These are phyloP conservation scores for Gnathochromis pfefferi DNA, from an alignment of 2,113 vertebrate species.

Conservation along the genomic window DNA sequence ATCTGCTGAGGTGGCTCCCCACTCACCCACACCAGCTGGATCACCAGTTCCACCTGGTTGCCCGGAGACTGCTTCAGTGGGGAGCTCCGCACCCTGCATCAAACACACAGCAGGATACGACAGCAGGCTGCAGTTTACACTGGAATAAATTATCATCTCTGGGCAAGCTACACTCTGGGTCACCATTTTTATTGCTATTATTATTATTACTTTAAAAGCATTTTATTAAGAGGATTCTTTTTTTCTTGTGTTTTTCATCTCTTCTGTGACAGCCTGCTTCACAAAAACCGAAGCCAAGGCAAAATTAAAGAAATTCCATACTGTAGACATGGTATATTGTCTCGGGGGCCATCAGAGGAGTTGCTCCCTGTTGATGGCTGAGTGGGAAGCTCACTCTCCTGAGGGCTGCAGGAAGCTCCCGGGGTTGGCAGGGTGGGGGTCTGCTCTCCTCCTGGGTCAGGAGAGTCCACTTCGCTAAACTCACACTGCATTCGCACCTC, in stretches of 20 bases:
- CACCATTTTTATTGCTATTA: not conserved
- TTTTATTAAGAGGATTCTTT: not conserved
- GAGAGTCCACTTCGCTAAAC: conserved; percentile 82
- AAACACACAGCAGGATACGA: conserved; percentile 25
- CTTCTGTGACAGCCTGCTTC: not conserved
- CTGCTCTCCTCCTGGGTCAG: conserved; percentile 79
- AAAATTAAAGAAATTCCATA: conserved; percentile 48
- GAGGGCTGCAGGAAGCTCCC: conserved; percentile 79
- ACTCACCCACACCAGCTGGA: conserved; percentile 95
- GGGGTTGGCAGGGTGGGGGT: conserved; percentile 78
- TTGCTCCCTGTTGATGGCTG: conserved; percentile 84
- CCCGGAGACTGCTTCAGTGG: conserved; percentile 92
- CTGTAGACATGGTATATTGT: conserved; percentile 92
- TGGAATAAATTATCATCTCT: not conserved
- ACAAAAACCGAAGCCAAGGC: not conserved
- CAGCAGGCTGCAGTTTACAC: not conserved
- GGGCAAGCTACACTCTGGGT: not conserved
- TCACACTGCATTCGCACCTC: conserved; percentile 90
- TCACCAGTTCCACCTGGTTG: conserved; percentile 91
- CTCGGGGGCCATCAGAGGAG: conserved; percentile 85
- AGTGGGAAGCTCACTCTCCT: conserved; percentile 67
- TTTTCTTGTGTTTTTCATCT: not conserved
- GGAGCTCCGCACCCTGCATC: conserved; percentile 86
- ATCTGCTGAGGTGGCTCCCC: conserved; percentile 98
- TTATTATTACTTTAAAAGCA: not conserved